These are phyloP conservation scores for Chirona hameri DNA, from an alignment of 2,888 invertebrate species.

Conservation along the genomic window DNA sequence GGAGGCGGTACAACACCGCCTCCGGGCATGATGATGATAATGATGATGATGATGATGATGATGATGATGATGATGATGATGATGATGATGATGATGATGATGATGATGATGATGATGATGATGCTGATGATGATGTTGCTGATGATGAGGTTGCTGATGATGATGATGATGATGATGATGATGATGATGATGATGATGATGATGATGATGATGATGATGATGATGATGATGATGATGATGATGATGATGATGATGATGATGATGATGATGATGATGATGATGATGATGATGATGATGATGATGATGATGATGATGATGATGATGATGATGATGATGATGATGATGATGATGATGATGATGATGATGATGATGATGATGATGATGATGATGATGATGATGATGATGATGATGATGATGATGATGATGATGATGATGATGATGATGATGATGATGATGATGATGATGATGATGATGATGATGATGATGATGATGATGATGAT, in stretches of 20 bases:
- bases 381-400: constrained; percentile 22
- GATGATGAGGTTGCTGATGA: too few relatives aligned
- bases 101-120: too few relatives aligned
- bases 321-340: constrained; percentile 22
- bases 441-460: constrained; percentile 22
- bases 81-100: too few relatives aligned
- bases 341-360: constrained; percentile 22
- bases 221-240: constrained; percentile 9
- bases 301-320: constrained; percentile 22
- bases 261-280: constrained; percentile 10
- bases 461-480: constrained; percentile 22
- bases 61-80: too few relatives aligned
- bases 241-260: not conserved
- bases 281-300: constrained; percentile 22
- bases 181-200: too few relatives aligned
- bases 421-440: constrained; percentile 22
- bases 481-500: constrained; percentile 22
- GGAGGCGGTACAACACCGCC: too few relatives aligned
- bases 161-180: too few relatives aligned
- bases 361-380: constrained; percentile 22
- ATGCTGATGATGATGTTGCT: too few relatives aligned
- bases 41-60: too few relatives aligned
- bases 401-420: constrained; percentile 22
- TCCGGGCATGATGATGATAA: too few relatives aligned
- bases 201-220: too few relatives aligned